phyloP scores from a whole-genome alignment of 2,113 vertebrate species.

The Hiodon alosoides region DNA sequence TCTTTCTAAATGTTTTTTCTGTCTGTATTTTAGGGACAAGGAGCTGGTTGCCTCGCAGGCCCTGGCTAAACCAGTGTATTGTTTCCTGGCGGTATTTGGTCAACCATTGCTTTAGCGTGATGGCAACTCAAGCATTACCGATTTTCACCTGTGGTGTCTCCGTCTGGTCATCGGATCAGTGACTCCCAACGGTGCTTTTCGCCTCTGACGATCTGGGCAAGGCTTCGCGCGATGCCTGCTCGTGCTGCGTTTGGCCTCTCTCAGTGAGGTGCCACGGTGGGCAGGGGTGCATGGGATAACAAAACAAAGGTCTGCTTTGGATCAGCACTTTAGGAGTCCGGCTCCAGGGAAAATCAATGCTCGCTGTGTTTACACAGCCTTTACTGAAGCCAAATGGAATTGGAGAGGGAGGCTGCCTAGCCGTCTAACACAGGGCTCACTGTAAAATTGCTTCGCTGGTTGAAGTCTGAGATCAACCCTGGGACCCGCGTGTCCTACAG shows the following conservation, averaged over 20 bases:
- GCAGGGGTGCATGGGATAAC: neutral
- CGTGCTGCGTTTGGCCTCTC: neutral
- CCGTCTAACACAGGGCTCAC: too few species aligned
- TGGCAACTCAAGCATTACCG: conserved; percentile 6
- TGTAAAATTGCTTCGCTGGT: too few species aligned
- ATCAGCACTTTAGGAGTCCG: neutral
- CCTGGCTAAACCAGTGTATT: neutral
- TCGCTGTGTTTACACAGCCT: neutral
- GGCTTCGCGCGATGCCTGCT: too few species aligned
- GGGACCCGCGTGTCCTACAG: too few species aligned
- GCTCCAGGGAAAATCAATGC: neutral
- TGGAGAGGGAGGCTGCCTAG: too few species aligned
- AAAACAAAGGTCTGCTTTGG: neutral
- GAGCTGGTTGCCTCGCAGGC: neutral
- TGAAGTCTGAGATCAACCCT: too few species aligned
- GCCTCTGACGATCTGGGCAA: too few species aligned
- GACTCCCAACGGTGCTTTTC: neutral
- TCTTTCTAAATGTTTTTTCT: neutral
- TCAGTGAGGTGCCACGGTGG: neutral
- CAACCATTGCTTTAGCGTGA: neutral
- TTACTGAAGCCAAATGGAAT: neutral
- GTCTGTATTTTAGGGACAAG: neutral
- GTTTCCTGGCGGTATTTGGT: neutral
- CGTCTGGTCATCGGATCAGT: conserved; percentile 5
- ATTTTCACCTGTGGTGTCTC: conserved; percentile 9